Conservation (phyloP, 2,888 invertebrate genomes). For the Brenthis hecate region DNA sequence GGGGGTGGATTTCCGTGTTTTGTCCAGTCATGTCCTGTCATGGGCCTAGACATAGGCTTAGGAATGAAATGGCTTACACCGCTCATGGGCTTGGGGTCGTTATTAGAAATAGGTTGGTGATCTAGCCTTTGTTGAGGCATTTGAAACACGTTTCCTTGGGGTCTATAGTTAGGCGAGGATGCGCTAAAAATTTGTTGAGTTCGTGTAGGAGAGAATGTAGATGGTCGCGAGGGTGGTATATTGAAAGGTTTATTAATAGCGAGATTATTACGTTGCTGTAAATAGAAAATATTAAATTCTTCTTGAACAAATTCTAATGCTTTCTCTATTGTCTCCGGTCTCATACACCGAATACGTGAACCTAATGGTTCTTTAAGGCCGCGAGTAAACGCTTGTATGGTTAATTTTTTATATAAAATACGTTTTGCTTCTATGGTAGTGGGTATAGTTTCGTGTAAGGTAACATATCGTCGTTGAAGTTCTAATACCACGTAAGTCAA, state of each 20-base stretch:
- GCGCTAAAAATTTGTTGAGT: not conserved
- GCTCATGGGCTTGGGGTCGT: not conserved
- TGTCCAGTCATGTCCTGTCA: not conserved
- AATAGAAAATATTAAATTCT: no score
- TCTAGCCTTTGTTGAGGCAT: not conserved
- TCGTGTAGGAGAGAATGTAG: not conserved
- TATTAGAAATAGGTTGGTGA: no score
- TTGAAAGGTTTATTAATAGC: no score
- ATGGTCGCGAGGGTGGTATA: no score
- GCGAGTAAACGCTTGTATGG: conserved; percentile 13
- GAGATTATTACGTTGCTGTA: no score
- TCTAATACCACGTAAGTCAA: no score
- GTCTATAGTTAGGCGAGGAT: not conserved
- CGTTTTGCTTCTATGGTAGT: no score
- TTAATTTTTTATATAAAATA: conserved; percentile 7
- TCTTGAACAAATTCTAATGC: no score
- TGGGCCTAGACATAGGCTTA: not conserved
- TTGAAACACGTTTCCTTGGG: not conserved
- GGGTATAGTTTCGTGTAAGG: no score
- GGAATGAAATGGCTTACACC: not conserved
- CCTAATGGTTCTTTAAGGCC: conserved; percentile 13
- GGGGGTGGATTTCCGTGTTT: not conserved
- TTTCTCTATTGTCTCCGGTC: no score
- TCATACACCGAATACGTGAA: no score
- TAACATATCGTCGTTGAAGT: no score